These are phyloP conservation scores for Augiades crinisus DNA, from an alignment of 2,888 invertebrate genomes.

Conservation along the genomic window DNA sequence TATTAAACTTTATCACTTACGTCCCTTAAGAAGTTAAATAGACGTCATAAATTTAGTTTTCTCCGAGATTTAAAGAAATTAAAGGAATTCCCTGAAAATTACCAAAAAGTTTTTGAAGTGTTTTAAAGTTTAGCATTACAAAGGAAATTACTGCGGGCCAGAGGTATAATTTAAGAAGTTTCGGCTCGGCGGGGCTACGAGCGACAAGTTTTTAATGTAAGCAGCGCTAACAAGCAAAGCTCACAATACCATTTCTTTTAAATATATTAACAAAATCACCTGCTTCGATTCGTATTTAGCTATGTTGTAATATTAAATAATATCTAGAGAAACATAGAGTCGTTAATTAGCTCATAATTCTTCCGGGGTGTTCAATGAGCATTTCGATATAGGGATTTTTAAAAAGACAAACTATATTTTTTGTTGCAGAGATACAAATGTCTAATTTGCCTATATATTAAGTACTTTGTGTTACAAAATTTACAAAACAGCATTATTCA, in stretches of 20 bases:
- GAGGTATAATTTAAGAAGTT: slow-evolving; percentile 64
- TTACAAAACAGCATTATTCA: too few relatives aligned
- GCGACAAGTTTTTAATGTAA: slow-evolving; percentile 46
- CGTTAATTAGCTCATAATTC: too few relatives aligned
- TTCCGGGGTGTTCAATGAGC: too few relatives aligned
- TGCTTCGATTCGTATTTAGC: background rate
- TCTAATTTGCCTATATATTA: too few relatives aligned
- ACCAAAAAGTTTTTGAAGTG: slow-evolving; percentile 52
- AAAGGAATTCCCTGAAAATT: slow-evolving; percentile 50
- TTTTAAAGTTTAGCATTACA: slow-evolving; percentile 61
- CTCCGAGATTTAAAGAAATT: slow-evolving; percentile 55
- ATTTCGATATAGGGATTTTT: too few relatives aligned
- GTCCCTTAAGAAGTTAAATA: slow-evolving; percentile 7
- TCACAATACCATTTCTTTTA: slow-evolving; percentile 28
- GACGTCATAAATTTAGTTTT: slow-evolving; percentile 53
- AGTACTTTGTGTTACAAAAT: too few relatives aligned
- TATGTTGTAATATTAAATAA: background rate
- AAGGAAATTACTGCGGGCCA: slow-evolving; percentile 62
- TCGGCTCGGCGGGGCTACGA: slow-evolving; percentile 41
- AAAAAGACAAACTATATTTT: too few relatives aligned
- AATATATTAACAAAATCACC: slow-evolving; percentile 24
- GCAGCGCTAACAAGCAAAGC: slow-evolving; percentile 34
- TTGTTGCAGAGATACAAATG: too few relatives aligned
- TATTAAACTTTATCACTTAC: slow-evolving; percentile 3
- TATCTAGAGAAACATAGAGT: too few relatives aligned